A percentile compares a stretch with the other conserved stretches of the same genome.
Evolutionary conservation across 2,888 invertebrate species (phyloP).

Genomic region (Coenonympha glycerion): DNA sequence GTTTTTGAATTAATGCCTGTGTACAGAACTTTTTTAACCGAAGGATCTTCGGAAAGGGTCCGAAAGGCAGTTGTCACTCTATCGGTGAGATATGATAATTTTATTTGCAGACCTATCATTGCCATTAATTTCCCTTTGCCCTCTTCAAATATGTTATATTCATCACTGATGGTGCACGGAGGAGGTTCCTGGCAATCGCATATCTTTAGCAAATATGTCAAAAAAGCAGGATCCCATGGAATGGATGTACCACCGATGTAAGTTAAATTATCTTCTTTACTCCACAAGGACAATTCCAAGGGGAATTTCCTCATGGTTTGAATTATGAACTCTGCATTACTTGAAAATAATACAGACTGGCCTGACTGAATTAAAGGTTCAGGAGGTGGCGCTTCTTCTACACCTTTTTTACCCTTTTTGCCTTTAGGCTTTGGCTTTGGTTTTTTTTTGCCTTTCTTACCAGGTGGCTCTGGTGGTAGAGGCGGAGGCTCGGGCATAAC

Average conservation of each 20-base stretch:
- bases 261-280: constrained; percentile 55
- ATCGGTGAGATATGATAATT: constrained; percentile 53
- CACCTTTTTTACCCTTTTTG: constrained; percentile 53
- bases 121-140: constrained; percentile 60
- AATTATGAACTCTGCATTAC: constrained; percentile 56
- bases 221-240: constrained; percentile 58
- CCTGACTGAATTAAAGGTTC: constrained; percentile 64
- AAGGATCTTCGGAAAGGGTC: constrained; percentile 61
- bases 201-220: constrained; percentile 48
- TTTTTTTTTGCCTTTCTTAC: constrained; percentile 49
- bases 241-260: constrained; percentile 53
- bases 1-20: constrained; percentile 65
- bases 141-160: constrained; percentile 67
- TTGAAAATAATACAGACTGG: constrained; percentile 62
- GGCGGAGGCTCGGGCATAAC: constrained; percentile 65
- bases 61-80: constrained; percentile 60
- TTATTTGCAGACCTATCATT: constrained; percentile 58
- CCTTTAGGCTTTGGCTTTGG: constrained; percentile 42
- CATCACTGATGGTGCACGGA: constrained; percentile 52
- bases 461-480: constrained; percentile 54
- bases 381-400: constrained; percentile 46
- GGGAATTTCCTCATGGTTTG: constrained; percentile 58
- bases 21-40: constrained; percentile 55
- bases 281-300: constrained; percentile 60
- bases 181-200: constrained; percentile 39